A percentile compares a stretch with the other conserved stretches of the same genome.
Conservation (phyloP, 2,888 invertebrate species). For the Patella pellucida region DNA sequence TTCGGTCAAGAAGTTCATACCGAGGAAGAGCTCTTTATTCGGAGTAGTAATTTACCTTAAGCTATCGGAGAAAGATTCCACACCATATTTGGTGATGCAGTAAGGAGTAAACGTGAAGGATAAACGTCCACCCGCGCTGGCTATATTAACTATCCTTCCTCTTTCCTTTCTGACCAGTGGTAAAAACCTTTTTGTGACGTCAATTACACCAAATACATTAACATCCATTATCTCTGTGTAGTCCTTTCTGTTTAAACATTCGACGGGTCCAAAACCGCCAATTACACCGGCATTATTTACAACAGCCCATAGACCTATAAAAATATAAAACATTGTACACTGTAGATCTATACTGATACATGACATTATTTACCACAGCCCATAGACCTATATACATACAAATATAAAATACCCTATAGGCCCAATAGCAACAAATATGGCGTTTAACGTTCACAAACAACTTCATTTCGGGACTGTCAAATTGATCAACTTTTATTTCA, state of each 20-base stretch:
- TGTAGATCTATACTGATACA: neutral
- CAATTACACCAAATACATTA: slow-evolving; percentile 68
- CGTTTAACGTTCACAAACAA: too few relatives aligned
- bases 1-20: too few relatives aligned
- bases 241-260: slow-evolving; percentile 64
- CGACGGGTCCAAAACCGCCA: slow-evolving; percentile 55
- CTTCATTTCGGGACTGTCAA: too few relatives aligned
- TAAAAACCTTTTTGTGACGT: slow-evolving; percentile 49
- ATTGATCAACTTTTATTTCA: too few relatives aligned
- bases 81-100: slow-evolving; percentile 55
- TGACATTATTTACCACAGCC: too few relatives aligned
- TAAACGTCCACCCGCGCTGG: slow-evolving; percentile 51
- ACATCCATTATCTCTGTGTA: slow-evolving; percentile 54
- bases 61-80: slow-evolving; percentile 57
- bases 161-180: slow-evolving; percentile 49
- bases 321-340: neutral
- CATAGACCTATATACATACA: too few relatives aligned
- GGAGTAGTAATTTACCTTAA: slow-evolving; percentile 55
- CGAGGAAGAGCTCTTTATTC: too few relatives aligned
- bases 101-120: slow-evolving; percentile 46
- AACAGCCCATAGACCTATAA: slow-evolving; percentile 59
- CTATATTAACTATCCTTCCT: slow-evolving; percentile 59
- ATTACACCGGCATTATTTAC: slow-evolving; percentile 64
- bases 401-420: too few relatives aligned
- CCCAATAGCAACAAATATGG: too few relatives aligned